Evolutionary conservation across 2,888 invertebrate genomes (phyloP), one percentile per base, ranked within the genome.

Genomic region (Ellobium chinense): DNA sequence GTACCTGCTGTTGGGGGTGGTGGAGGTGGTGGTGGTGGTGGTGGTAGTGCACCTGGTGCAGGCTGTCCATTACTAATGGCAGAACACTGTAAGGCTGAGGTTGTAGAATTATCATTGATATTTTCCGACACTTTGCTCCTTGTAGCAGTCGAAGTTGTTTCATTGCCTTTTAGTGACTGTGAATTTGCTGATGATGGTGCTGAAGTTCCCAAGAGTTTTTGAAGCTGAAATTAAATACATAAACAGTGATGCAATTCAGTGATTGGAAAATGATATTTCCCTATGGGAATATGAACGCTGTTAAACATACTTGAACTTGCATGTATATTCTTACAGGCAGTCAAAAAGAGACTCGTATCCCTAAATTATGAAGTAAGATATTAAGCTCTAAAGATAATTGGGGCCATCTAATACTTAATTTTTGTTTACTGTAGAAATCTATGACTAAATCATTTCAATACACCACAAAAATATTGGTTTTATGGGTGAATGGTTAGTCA

Each of bases 11-110:
- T 27, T 37, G 76, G 66, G 9, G 69, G 58, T 9, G 76, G 74
- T 31, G 82, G 78, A 27, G 80, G 82, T 21, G 78, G n/a, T 21
- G 82, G 80, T 21, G 81, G 81, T 36, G 81, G 76, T 69, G 82
- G 58, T 68, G 80, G 62, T n/a, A 78, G 70, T 39, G 72, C 37
- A 27, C 60, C 56, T 12, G 68, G 54, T 36, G 78, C 56, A 2
- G 27, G 7, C n/a, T 72, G n/a, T 21, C 24, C 18, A 18, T 56
- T 56, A 29, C 65, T 31, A 36, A n/a, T 29, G 27, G 39, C 27
- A 27, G 36, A 14, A n/a, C 31, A 69, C 18, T n/a, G 0, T 62
- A 29, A 18, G 12, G 21, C 2, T 14, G 31, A 7, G 29, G 65
- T 31, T 54, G 14, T 31, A 18, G 34, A 39, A 27, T 39, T 29